Base-by-base conservation (phyloP, 2,113 vertebrate species). In the Xerus inauris region DNA sequence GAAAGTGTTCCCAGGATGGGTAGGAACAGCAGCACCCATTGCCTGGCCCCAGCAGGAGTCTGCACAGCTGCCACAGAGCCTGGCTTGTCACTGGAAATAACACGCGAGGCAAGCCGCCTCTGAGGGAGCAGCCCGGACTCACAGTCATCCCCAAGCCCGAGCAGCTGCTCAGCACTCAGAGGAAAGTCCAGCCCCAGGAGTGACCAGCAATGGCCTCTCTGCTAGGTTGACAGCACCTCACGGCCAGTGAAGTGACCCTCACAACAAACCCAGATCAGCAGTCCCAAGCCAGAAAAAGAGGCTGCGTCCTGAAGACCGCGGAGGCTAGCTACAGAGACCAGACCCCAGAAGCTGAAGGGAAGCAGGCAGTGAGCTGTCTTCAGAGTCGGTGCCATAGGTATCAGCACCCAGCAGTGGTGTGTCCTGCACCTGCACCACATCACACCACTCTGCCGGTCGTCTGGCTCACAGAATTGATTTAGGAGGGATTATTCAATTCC, bases 401-500 rank as follows among this genome's bases (percentile, higher is more conserved):
- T 26, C 71, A 83, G 87, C 67, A 84, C 65, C 79, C 64, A n/a
- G 87, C 6, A 47, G 72, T 0, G 28, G 83, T 71, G 45, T 6
- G 32, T 42, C 10, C 3, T 54, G 30, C 6, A 49, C 90, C 87
- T 73, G 89, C 89, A 82, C 87, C 85, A 5, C 51, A 87, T 95
- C 85, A 45, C 94, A 84, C 76, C 40, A 38, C 72, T 95, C 35
- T 88, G 90, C 77, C 96, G 95, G 97, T 90, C 96, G 92, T 83
- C 8, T 89, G 87, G 72, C 97, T 97, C 88, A 92, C 96, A 95
- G 93, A 98, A 97, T 95, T 96, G 95, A 98, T 97, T 97, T 97
- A 97, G 45, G 93, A 96, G 95, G 97, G 86, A 97, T 97, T 94
- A 96, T 89, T 94, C 96, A 94, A 95, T 95, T 97, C 93, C 97